Evolutionary conservation across 1,140 invertebrate genomes (phyloP), one percentile per base, ranked within the genome.

Genomic region (Ylistrum balloti): DNA sequence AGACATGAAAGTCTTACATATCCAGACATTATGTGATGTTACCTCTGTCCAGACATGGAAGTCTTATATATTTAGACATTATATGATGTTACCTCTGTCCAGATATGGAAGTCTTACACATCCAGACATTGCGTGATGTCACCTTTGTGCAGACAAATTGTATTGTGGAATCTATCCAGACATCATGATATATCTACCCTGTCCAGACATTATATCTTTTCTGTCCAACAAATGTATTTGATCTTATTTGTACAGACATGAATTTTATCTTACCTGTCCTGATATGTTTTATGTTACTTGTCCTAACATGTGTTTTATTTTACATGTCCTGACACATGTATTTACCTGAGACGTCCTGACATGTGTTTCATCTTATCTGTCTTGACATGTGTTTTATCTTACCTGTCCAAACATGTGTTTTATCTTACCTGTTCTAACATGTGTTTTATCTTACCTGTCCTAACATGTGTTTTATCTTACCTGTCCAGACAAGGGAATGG

Each of bases 401-500:
- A 56, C 45, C 45, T 56, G 45, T 56, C 45, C 45, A 56, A 20
- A 56, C 15, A 20, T 56, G n/a, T 56, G 13, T 56, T 2, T 56
- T 22, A 17, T 56, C 45, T 56, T 56, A 56, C 45, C 45, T 56
- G 45, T 56, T 17, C 22, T 11, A 17, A 56, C 15, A 56, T 20
- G n/a, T 56, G 15, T 56, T 2, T 56, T 56, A 20, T 56, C 45
- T 56, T 56, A 56, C 45, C 45, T 56, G 45, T 56, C 2, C 45
- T 11, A 20, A 11, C 15, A 56, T 56, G n/a, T 56, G 15, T 56
- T 2, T 56, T 56, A n/a, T 74, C 56, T 74, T 74, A 74, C 56
- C 56, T 74, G 56, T 28, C 56, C 56, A 28, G 56, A 74, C 56
- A 74, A n/a, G 56, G 56, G 56, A 28, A 74, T 74, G 15, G 56